Evolutionary conservation across 2,797 vertebrate species (phyloP).

Genomic region (Staurois parvus): DNA sequence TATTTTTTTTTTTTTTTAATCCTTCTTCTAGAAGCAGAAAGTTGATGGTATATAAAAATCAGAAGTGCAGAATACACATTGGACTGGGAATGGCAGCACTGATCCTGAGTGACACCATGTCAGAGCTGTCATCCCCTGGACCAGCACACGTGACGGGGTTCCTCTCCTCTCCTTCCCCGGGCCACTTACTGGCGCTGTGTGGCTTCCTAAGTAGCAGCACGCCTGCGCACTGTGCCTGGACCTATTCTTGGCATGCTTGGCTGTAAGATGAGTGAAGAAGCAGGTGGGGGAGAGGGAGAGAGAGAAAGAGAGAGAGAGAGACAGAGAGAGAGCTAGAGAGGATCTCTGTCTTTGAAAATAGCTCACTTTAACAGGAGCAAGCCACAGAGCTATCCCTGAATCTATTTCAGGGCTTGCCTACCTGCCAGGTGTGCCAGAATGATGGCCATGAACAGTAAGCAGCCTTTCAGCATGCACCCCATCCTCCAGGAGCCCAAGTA

Average conservation of each 20-base stretch:
- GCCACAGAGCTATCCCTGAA: constrained; percentile 72
- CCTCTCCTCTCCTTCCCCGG: constrained; percentile 5
- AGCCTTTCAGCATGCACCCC: constrained; percentile 91
- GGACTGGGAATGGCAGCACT: too few relatives aligned
- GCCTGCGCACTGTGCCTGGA: constrained; percentile 74
- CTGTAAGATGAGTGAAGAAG: constrained; percentile 87
- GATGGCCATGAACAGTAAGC: constrained; percentile 95
- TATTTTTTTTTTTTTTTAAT: too few relatives aligned
- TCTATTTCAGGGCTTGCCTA: constrained; percentile 76
- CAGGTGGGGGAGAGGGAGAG: constrained; percentile 69
- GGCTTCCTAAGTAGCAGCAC: constrained; percentile 63
- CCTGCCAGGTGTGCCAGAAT: constrained; percentile 81
- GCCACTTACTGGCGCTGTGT: constrained; percentile 60
- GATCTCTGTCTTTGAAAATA: constrained; percentile 78
- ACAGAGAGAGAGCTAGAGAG: constrained; percentile 74
- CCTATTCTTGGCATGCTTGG: constrained; percentile 73
- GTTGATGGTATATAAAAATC: too few relatives aligned
- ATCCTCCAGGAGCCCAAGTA: constrained; percentile 91
- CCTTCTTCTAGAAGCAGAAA: too few relatives aligned
- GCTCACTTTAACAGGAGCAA: constrained; percentile 80
- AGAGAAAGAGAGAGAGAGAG: constrained; percentile 53
- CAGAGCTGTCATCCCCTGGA: neutral
- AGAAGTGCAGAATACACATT: too few relatives aligned
- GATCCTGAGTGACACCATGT: too few relatives aligned
- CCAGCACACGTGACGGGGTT: neutral